Conservation (phyloP, 1,140 invertebrate genomes). For the Oreohelix idahoensis region DNA sequence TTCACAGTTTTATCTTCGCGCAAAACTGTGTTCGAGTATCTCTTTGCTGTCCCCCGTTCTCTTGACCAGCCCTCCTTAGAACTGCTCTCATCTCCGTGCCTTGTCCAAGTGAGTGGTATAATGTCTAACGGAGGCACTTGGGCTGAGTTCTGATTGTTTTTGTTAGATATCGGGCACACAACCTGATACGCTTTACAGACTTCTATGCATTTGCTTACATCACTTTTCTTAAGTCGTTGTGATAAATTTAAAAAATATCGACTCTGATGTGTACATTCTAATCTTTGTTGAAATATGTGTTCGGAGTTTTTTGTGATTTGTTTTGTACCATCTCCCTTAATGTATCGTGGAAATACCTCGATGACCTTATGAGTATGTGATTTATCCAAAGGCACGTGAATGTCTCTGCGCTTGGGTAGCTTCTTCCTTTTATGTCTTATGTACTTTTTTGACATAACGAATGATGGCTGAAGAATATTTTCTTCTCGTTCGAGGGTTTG, state of each 20-base stretch:
- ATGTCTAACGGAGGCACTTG: neutral
- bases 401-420: neutral
- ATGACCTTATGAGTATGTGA: neutral
- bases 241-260: neutral
- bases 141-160: neutral
- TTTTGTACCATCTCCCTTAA: neutral
- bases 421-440: neutral
- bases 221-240: neutral
- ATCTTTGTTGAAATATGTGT: neutral
- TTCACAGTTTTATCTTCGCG: neutral
- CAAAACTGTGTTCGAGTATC: neutral
- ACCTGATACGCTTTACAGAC: constrained; percentile 21
- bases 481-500: neutral
- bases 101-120: neutral
- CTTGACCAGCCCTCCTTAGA: neutral
- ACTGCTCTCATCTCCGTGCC: neutral
- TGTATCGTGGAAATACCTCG: neutral
- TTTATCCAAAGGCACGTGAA: neutral
- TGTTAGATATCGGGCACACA: constrained; percentile 1
- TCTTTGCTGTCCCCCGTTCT: neutral
- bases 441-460: neutral
- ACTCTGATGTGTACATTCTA: neutral
- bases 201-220: neutral
- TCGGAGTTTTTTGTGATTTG: neutral
- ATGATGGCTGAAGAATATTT: neutral